These are phyloP conservation scores for Nomada fucata DNA, from an alignment of 2,888 invertebrate genomes.

Conservation along the genomic window DNA sequence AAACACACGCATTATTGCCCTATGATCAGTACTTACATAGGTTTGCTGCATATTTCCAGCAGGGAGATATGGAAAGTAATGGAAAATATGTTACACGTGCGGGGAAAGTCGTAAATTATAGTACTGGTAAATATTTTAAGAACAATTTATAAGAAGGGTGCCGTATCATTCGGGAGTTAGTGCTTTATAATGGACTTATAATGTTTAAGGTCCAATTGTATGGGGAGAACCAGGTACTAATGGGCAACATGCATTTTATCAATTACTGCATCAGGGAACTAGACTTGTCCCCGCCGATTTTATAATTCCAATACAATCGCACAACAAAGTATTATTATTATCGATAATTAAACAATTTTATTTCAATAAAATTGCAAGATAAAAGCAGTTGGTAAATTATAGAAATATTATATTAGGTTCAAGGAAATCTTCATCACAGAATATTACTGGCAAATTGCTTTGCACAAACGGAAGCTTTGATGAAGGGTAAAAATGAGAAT, in stretches of 20 bases:
- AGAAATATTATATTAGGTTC: constrained; percentile 79
- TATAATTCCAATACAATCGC: constrained; percentile 95
- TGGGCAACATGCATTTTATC: constrained; percentile 99
- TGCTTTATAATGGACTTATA: not conserved
- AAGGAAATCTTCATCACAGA: constrained; percentile 94
- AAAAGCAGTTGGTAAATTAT: not conserved
- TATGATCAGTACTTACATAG: constrained; percentile 99
- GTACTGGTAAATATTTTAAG: constrained; percentile 83
- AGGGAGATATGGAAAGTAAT: constrained; percentile 99
- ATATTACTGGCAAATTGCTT: constrained; percentile 98
- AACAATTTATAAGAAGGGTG: not conserved
- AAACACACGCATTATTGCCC: constrained; percentile 97
- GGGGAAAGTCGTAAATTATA: constrained; percentile 86
- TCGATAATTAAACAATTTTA: not conserved
- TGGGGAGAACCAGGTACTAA: constrained; percentile 99
- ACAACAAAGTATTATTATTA: constrained; percentile 87
- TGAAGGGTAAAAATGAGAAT: constrained; percentile 90
- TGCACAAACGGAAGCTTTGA: constrained; percentile 99
- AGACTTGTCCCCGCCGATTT: constrained; percentile 98
- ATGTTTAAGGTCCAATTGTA: constrained; percentile 79
- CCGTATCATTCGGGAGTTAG: no score
- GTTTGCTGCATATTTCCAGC: constrained; percentile 99
- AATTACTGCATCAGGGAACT: constrained; percentile 97
- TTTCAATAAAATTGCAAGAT: not conserved
- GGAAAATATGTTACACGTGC: constrained; percentile 95